Percentiles rank a stretch among this genome's conserved stretches.
phyloP scores from a whole-genome alignment of 2,888 invertebrate species.

The Ischnus inquisitorius region DNA sequence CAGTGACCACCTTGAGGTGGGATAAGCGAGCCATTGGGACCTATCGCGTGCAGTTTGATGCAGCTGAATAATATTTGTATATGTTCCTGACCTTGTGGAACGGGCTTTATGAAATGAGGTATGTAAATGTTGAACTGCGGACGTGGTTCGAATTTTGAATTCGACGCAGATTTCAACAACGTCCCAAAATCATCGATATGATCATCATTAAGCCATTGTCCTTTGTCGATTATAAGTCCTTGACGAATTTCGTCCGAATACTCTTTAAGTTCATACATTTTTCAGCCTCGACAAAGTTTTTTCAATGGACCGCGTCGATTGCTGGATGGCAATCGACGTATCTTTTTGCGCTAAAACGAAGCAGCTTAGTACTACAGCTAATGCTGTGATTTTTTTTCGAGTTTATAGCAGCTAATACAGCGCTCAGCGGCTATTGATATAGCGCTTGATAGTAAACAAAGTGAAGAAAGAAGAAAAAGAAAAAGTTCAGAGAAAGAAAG shows the following conservation, averaged over 20 bases:
- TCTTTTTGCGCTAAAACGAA: too few relatives aligned
- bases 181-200: constrained; percentile 35
- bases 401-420: too few relatives aligned
- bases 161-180: background rate
- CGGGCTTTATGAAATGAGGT: constrained; percentile 7
- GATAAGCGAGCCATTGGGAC: background rate
- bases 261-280: background rate
- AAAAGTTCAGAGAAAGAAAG: too few relatives aligned
- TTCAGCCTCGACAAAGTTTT: background rate
- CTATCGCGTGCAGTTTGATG: background rate
- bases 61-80: constrained; percentile 43
- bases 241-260: background rate
- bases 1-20: constrained; percentile 16
- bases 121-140: background rate
- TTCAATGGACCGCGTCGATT: too few relatives aligned
- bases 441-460: too few relatives aligned
- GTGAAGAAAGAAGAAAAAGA: too few relatives aligned
- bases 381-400: too few relatives aligned
- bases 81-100: constrained; percentile 9
- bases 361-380: too few relatives aligned
- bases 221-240: constrained; percentile 3
- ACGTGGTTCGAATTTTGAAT: constrained; percentile 2
- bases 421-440: too few relatives aligned
- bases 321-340: too few relatives aligned
- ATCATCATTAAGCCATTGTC: constrained; percentile 8